Base-by-base conservation (phyloP, 64 coral and sea anemone species). In the Montipora sp. region DNA sequence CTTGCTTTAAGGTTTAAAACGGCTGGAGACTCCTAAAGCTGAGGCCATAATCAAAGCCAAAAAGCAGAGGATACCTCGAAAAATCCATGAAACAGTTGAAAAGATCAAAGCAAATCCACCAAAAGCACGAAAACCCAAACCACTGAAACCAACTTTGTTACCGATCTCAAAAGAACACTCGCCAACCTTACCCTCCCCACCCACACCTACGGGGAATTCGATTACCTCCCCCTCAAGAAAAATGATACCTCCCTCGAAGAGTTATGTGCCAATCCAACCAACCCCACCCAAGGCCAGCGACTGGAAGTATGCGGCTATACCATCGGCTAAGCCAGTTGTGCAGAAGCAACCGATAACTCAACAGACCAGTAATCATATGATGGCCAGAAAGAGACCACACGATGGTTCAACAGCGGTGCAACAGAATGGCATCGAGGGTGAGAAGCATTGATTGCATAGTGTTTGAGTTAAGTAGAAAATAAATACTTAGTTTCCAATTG, bases 401-500 rank as follows among this genome's bases (percentile, higher is more conserved):
- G 98, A 99, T 6, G 75, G 36, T 36, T 36, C 75, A 6, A 16
- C 66, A 51, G 48, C 47, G 15, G 83, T 94, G 78, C 96, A 95
- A 36, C 98, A 99, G 59, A 99, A 99, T 92, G 98, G 98, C 1
- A 91, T 99, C 65, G 98, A 99, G 80, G 95, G 98, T 99, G 77
- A 93, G 94, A 96, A 19, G 8, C 59, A 18, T 59, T 46, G 19
- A 57, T 9, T 13, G 43, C 4, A 57, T 12, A 63, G 36, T 36
- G 36, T 36, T 36, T 36, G 36, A 36, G 36, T 36, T 36, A 36
- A 36, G 36, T 36, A 36, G 36, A 36, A 36, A 36, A 36, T 2
- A 36, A 36, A 36, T 36, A 2, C 36, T 36, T 36, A 36, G 36
- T 36, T 36, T 36, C 36, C 36, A 36, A 36, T 36, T 36, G 36